A percentile compares a stretch with the other conserved stretches of the same genome.
Evolutionary conservation across 2,888 invertebrate species (phyloP).

Genomic region (Drosophila dives): DNA sequence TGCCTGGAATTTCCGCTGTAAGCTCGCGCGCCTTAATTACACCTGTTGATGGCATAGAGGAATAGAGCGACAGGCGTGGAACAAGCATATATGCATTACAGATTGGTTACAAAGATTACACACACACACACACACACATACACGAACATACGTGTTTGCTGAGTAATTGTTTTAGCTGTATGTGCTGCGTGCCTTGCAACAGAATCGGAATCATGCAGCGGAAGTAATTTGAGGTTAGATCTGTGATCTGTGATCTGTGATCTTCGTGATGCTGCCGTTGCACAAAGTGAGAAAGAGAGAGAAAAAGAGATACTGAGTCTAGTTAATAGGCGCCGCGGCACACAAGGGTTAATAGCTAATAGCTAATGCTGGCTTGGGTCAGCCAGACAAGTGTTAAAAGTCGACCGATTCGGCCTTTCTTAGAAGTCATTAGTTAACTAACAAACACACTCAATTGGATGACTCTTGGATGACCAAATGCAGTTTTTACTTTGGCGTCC

Average conservation of each 20-base stretch:
- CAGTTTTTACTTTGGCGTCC: conserved; percentile 30
- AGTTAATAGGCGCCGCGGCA: conserved; percentile 62
- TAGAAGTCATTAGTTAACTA: conserved; percentile 59
- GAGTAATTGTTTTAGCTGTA: conserved; percentile 66
- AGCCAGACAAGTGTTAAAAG: conserved; percentile 62
- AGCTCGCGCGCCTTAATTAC: conserved; percentile 67
- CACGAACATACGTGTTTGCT: conserved; percentile 14
- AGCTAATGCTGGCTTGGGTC: conserved; percentile 45
- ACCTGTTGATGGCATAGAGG: conserved; percentile 65
- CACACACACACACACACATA: conserved; percentile 19
- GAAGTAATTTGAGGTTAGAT: conserved; percentile 80
- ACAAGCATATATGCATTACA: conserved; percentile 22
- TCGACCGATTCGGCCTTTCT: conserved; percentile 44
- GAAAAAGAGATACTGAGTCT: conserved; percentile 15
- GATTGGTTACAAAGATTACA: conserved; percentile 61
- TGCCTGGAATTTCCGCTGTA: conserved; percentile 78
- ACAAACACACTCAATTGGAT: conserved; percentile 22
- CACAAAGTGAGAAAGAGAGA: conserved; percentile 2
- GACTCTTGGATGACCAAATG: conserved; percentile 42
- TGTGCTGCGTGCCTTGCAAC: conserved; percentile 33
- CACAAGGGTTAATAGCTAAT: conserved; percentile 67
- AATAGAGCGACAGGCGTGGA: conserved; percentile 60
- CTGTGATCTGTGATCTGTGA: conserved; percentile 50
- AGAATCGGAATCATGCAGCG: conserved; percentile 71
- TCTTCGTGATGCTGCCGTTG: conserved; percentile 28